phyloP scores from a whole-genome alignment of 2,797 vertebrate species.

The Bryconaethiops microstoma region DNA sequence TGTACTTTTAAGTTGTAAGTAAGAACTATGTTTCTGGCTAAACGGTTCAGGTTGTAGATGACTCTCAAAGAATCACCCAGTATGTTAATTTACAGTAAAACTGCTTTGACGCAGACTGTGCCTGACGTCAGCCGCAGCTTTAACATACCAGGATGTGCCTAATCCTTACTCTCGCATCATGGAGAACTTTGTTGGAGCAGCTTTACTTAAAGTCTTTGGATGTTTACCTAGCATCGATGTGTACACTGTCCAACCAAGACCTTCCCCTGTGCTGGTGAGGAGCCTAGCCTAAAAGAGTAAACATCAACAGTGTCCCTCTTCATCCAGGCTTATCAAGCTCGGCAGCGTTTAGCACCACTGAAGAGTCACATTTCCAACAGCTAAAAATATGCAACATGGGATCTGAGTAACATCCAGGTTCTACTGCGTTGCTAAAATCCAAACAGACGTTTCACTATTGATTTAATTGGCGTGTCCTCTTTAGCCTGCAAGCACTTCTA shows the following conservation, averaged over 20 bases:
- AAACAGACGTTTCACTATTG: background rate
- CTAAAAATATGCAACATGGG: background rate
- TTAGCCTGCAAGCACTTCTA: background rate
- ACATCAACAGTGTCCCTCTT: slow-evolving; percentile 53
- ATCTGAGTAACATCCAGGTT: background rate
- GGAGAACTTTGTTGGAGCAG: slow-evolving; percentile 53
- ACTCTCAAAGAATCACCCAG: background rate
- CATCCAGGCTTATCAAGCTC: background rate
- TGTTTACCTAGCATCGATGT: slow-evolving; percentile 64
- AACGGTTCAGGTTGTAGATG: background rate
- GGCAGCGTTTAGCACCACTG: background rate
- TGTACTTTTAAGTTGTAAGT: background rate
- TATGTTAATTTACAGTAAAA: slow-evolving; percentile 24
- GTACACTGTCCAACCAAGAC: slow-evolving; percentile 69
- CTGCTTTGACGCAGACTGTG: slow-evolving; percentile 51
- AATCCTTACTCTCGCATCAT: slow-evolving; percentile 72
- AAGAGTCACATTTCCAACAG: background rate
- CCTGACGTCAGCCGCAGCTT: slow-evolving; percentile 67
- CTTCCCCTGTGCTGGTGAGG: slow-evolving; percentile 65
- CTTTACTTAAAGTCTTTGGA: slow-evolving; percentile 60
- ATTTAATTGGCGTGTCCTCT: slow-evolving; percentile 15
- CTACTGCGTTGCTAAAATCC: slow-evolving; percentile 14
- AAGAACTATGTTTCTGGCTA: background rate
- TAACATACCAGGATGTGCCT: slow-evolving; percentile 77
- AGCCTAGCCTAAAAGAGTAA: slow-evolving; percentile 63